Evolutionary conservation across 1,140 invertebrate species (phyloP).

Genomic region (Phymorhynchus buccinoides): DNA sequence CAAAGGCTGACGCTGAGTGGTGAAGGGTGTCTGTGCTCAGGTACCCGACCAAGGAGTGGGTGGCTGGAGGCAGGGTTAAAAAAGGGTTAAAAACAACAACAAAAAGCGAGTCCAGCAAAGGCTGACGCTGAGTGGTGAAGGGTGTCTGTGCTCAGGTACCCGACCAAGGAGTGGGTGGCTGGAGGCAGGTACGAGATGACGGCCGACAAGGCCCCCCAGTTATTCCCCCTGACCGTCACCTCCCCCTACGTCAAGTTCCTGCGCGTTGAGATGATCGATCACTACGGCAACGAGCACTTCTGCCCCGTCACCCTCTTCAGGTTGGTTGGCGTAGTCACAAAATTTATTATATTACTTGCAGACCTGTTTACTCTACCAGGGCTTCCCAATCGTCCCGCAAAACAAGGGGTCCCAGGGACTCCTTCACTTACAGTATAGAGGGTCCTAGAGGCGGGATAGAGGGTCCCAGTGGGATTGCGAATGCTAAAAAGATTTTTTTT

Average conservation of each 20-base stretch:
- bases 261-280: constrained; percentile 86
- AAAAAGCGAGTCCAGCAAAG: neutral
- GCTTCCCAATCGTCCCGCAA: too few relatives aligned
- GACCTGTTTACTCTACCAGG: too few relatives aligned
- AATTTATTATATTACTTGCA: too few relatives aligned
- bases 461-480: too few relatives aligned
- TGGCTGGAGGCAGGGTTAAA: constrained; percentile 82
- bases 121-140: constrained; percentile 13
- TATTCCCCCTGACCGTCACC: constrained; percentile 82
- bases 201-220: constrained; percentile 90
- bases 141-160: constrained; percentile 79
- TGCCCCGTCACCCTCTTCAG: constrained; percentile 88
- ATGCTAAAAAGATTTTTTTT: too few relatives aligned
- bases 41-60: constrained; percentile 94
- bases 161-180: constrained; percentile 91
- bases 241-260: constrained; percentile 95
- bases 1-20: constrained; percentile 10
- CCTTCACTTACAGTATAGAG: too few relatives aligned
- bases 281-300: constrained; percentile 97
- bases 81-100: neutral
- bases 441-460: too few relatives aligned
- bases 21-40: constrained; percentile 70
- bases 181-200: constrained; percentile 90
- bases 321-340: constrained; percentile 49
- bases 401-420: too few relatives aligned